Evolutionary conservation across 37 sponge, comb jelly and placozoan species (phyloP).

Genomic region (Ephydatia muelleri): DNA sequence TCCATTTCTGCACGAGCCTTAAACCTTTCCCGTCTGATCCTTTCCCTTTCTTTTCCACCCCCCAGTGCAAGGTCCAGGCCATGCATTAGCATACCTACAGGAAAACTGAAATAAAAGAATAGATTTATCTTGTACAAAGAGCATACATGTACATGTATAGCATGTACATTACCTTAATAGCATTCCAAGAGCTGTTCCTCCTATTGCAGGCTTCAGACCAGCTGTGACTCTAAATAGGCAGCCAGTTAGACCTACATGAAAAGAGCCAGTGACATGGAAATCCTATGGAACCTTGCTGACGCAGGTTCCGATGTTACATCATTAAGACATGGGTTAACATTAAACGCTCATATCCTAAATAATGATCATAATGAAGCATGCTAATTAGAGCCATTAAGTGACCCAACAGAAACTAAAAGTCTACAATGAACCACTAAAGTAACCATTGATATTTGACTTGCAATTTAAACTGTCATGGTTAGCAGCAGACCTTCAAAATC

Average conservation of each 20-base stretch:
- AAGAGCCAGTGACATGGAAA: background rate
- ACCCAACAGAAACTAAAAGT: no score
- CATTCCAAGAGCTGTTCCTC: constrained; percentile 56
- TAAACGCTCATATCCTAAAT: no score
- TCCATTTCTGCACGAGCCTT: constrained; percentile 1
- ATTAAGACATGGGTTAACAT: no score
- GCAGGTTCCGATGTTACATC: no score
- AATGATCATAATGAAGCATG: no score
- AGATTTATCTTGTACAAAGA: background rate
- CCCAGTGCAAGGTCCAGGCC: constrained; percentile 44
- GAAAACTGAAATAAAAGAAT: constrained; percentile 25
- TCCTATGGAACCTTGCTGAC: background rate
- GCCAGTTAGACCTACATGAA: constrained; percentile 50
- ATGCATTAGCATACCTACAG: constrained; percentile 45
- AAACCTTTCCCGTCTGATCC: constrained; percentile 16
- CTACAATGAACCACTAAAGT: no score
- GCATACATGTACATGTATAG: background rate
- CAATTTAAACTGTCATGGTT: no score
- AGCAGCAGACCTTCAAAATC: no score
- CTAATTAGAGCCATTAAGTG: no score
- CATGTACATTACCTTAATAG: constrained; percentile 43
- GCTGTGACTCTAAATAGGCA: constrained; percentile 45
- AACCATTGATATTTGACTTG: no score
- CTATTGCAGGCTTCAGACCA: constrained; percentile 66
- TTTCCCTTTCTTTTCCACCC: constrained; percentile 30